Evolutionary conservation across 2,888 invertebrate species (phyloP), one percentile per base, ranked within the genome.

Genomic region (Ceratothoa steindachneri): DNA sequence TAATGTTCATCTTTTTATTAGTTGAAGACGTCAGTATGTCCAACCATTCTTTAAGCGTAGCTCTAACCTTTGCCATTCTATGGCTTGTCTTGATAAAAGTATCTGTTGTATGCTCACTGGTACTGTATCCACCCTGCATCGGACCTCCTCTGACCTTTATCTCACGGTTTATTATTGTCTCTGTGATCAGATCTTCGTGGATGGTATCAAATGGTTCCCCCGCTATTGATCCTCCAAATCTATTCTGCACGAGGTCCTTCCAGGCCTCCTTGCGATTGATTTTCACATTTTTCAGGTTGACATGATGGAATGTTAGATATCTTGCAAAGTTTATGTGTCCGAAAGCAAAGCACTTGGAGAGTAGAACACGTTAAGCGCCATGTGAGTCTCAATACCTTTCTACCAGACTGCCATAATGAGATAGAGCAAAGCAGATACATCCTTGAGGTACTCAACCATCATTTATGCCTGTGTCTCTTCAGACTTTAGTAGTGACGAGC

Each of bases 131-230:
- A 15, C 53, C 69, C 28, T 53, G 12, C 55, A 69, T 69, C 7
- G 69, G 69, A 19, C 55, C 55, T 4, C 69, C 53, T 15, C 69
- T 22, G 53, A 69, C 55, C 30, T 69, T 69, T 19, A 69, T 55
- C 12, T 69, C 69, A 27, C 69, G 24, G 55, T 69, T 68, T 7
- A 68, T 69, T 4, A 69, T 41, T 19, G n/a, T 30, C 29, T 69
- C 53, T 5, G 15, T 53, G 1, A 53, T 27, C 28, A 55, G 55
- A 30, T 69, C 69, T 55, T 29, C 27, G 30, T 69, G 55, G 53
- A 55, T 27, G 22, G 53, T 69, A 28, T 52, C 29, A 28, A 67
- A 69, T n/a, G 69, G 30, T 12, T 30, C 55, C 7, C 55, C 53
- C 19, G 30, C 28, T 24, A 69, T 24, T 53, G 27, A 27, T 28